Evolutionary conservation across 92 coral and sea anemone genomes (phyloP), one percentile per base, ranked within the genome.

Genomic region (Montipora capitata): DNA sequence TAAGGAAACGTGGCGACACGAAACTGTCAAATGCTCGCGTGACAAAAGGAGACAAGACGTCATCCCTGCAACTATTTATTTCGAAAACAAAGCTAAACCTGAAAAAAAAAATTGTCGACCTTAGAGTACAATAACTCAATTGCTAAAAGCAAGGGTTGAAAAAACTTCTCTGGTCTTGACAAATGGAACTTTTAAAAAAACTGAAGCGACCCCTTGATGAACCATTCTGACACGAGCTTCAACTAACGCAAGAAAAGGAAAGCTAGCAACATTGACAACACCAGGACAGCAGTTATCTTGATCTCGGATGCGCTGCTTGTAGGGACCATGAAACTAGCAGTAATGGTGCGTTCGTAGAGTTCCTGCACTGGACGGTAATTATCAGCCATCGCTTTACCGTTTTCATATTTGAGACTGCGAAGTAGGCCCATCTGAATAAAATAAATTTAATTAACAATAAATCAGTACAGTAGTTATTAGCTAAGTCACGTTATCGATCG

Each of bases 361-460:
- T 74, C 42, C 80, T 84, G 93, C 16, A 92, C 87, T 7, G 98
- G 96, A 52, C 99, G 96, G 82, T 54, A 89, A 56, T 92, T 90
- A 57, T 95, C 74, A 5, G 41, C 87, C 27, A 95, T 42, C 13
- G 59, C 7, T 2, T 15, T 59, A 14, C 51, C 68, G 44, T 66
- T 20, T 41, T 7, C 73, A 44, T 54, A 3, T 10, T 44, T 35
- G 51, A 84, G 82, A 9, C 2, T 40, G 64, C 82, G 88, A 49
- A 84, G 7, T 15, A 17, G 67, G 2, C 48, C 8, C n/a, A 84
- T 49, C 88, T 84, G 39, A 39, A 38, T 7, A 64, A 63, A 62
- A 0, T 48, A 54, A 72, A 7, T 11, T 11, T 41, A n/a, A 73
- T 56, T 9, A 40, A 45, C 38, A 14, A 7, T 3, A 4, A 17